Percentiles rank a stretch among this genome's conserved stretches.
These are phyloP conservation scores for Hassar affinis DNA, from an alignment of 2,113 vertebrate genomes.

Conservation along the genomic window DNA sequence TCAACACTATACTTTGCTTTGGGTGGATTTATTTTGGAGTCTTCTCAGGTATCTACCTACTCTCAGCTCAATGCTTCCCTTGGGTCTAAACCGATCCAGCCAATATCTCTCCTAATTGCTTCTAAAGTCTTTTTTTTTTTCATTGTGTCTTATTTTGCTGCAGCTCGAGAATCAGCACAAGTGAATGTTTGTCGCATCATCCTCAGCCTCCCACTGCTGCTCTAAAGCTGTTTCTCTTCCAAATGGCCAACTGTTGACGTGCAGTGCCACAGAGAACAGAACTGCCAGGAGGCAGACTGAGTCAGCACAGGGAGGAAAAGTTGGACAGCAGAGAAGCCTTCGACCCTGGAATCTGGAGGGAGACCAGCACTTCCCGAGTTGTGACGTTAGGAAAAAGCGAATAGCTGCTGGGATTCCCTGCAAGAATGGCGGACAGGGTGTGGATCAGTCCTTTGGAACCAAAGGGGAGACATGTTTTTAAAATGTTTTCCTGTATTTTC, in stretches of 20 bases:
- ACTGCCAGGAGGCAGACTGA: constrained; percentile 53
- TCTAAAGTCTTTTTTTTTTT: background rate
- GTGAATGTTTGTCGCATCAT: constrained; percentile 41
- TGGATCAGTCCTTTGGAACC: constrained; percentile 12
- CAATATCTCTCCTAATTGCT: background rate
- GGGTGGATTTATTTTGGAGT: background rate
- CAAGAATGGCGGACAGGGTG: constrained; percentile 28
- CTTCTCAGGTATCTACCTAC: background rate
- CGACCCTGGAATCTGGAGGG: constrained; percentile 46
- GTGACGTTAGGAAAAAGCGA: constrained; percentile 41
- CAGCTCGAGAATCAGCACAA: constrained; percentile 29
- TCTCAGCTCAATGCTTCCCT: background rate
- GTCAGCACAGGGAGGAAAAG: constrained; percentile 48
- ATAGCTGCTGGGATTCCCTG: constrained; percentile 55
- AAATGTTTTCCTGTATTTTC: background rate
- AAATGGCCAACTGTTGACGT: constrained; percentile 51
- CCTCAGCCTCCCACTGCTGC: constrained; percentile 39
- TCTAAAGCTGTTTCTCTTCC: constrained; percentile 47
- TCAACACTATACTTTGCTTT: background rate
- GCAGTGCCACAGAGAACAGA: constrained; percentile 42
- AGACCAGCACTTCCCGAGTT: constrained; percentile 49
- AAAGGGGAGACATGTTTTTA: background rate
- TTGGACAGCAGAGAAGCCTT: constrained; percentile 31
- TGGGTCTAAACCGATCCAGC: background rate
- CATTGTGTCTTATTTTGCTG: background rate